phyloP scores from a whole-genome alignment of 2,113 vertebrate species.

The Myxocyprinus asiaticus region DNA sequence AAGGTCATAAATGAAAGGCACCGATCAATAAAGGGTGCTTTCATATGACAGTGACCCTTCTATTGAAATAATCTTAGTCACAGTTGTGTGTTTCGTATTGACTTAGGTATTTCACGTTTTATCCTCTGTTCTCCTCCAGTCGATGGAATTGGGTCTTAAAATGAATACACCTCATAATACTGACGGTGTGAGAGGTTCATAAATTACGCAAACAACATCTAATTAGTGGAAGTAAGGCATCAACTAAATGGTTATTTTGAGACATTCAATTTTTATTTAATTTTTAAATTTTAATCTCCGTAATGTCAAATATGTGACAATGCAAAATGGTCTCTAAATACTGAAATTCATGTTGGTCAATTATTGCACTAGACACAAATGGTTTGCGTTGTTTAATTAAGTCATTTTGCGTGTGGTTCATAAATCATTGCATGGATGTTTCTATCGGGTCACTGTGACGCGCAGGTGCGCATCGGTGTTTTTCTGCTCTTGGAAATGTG shows the following conservation, averaged over 20 bases:
- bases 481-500: no score
- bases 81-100: background rate
- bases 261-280: background rate
- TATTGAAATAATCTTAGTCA: background rate
- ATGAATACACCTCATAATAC: background rate
- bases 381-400: no score
- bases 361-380: no score
- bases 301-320: background rate
- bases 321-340: background rate
- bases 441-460: background rate
- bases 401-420: background rate
- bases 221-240: background rate
- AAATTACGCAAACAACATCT: no score
- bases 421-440: background rate
- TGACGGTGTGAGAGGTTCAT: no score
- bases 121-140: background rate
- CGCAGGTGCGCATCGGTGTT: slow-evolving; percentile 15
- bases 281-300: background rate
- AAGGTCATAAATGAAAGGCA: background rate
- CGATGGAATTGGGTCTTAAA: background rate
- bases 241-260: background rate
- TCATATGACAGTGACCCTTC: background rate
- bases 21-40: background rate
- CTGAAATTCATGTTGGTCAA: no score
- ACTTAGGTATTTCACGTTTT: background rate